Percentiles rank a stretch among this genome's conserved stretches.
These are phyloP conservation scores for Monochamus alternatus DNA, from an alignment of 2,888 invertebrate species.

Conservation along the genomic window DNA sequence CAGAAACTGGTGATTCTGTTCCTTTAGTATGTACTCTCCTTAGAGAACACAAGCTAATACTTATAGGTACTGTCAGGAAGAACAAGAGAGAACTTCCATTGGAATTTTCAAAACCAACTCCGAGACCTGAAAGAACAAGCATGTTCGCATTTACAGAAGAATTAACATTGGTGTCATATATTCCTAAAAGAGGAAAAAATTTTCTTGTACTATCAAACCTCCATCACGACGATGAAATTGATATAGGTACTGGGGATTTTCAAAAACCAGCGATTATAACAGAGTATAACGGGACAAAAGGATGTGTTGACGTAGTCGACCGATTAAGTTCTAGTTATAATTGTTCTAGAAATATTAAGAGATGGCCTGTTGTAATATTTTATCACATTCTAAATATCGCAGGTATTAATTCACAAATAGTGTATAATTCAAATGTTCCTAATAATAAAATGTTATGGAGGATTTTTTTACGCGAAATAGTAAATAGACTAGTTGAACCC, in stretches of 20 bases:
- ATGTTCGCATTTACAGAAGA: conserved; percentile 47
- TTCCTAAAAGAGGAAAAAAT: conserved; percentile 24
- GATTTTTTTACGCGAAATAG: no score
- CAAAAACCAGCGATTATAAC: conserved; percentile 8
- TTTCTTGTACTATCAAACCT: conserved; percentile 25
- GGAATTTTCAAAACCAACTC: conserved; percentile 40
- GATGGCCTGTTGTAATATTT: no score
- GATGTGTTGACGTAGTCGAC: background rate
- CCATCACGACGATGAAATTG: conserved; percentile 19
- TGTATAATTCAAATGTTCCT: no score
- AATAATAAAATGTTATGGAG: no score
- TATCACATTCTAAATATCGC: no score
- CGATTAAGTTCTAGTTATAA: no score
- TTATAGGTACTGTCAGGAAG: conserved; percentile 50
- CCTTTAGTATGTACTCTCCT: background rate
- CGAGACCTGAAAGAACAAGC: conserved; percentile 29
- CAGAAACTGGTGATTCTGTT: no score
- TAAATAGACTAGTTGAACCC: no score
- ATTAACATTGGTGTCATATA: conserved; percentile 24
- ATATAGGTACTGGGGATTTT: conserved; percentile 8
- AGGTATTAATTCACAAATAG: no score
- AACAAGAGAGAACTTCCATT: conserved; percentile 51
- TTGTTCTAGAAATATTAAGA: no score
- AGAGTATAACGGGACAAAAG: background rate
- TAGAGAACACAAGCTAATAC: background rate